Percentiles rank a stretch among this genome's conserved stretches.
Conservation (phyloP, 2,888 invertebrate species). For the Volucella inanis region DNA sequence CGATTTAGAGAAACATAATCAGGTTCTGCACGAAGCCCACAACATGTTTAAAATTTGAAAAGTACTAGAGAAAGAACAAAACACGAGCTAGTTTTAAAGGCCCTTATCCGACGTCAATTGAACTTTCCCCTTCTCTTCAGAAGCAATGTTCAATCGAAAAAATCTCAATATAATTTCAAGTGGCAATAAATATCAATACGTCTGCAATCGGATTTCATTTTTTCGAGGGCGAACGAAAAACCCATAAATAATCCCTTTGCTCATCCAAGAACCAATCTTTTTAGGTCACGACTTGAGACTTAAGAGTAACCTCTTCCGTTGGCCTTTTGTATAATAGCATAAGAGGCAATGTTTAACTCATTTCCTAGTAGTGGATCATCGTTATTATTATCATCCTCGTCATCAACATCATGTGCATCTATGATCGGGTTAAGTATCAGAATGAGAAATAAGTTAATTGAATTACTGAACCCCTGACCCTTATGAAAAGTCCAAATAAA, state of each 20-base stretch:
- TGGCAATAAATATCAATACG: conserved; percentile 66
- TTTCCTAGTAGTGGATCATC: conserved; percentile 53
- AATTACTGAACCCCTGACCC: conserved; percentile 67
- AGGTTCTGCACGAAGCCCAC: conserved; percentile 33
- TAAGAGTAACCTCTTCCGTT: background rate
- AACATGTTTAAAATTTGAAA: too few relatives aligned
- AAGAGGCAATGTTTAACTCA: conserved; percentile 20
- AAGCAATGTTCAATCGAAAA: background rate
- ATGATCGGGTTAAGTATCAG: conserved; percentile 60
- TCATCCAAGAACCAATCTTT: conserved; percentile 18
- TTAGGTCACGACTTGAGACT: conserved; percentile 57
- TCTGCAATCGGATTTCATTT: conserved; percentile 2
- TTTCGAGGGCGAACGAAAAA: conserved; percentile 12
- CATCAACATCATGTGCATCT: conserved; percentile 43
- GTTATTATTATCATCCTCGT: background rate
- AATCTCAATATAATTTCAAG: conserved; percentile 36
- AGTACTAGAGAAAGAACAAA: background rate
- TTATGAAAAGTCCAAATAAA: conserved; percentile 39
- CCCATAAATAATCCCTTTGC: conserved; percentile 40
- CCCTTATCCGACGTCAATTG: conserved; percentile 34
- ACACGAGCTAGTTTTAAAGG: conserved; percentile 1
- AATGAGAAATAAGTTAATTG: conserved; percentile 71
- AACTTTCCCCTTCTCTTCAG: conserved; percentile 1
- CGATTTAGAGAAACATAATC: conserved; percentile 32
- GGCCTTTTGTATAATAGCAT: background rate